Evolutionary conservation across 2,888 invertebrate genomes (phyloP).

Genomic region (Scelioninae gen. 2): DNA sequence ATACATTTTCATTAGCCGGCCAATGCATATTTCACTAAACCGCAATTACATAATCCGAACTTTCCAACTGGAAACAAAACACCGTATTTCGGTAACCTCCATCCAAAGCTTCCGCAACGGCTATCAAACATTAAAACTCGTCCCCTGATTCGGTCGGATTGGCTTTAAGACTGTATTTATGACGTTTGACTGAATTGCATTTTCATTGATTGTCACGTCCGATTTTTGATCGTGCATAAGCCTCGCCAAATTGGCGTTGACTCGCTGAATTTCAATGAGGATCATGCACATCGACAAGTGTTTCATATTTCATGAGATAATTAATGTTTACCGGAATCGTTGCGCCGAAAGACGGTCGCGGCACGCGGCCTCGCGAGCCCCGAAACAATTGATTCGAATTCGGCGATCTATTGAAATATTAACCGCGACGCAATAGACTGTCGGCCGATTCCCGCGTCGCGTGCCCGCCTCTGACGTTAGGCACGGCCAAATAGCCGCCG

Average conservation of each 20-base stretch:
- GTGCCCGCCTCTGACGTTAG: constrained; percentile 61
- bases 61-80: too few species aligned
- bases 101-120: too few species aligned
- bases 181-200: constrained; percentile 33
- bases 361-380: constrained; percentile 29
- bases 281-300: constrained; percentile 70
- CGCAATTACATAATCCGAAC: too few species aligned
- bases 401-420: constrained; percentile 64
- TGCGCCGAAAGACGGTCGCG: constrained; percentile 24
- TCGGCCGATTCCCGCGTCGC: constrained; percentile 66
- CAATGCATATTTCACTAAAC: too few species aligned
- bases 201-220: constrained; percentile 44
- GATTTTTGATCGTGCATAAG: constrained; percentile 43
- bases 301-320: constrained; percentile 74
- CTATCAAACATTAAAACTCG: too few species aligned
- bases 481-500: constrained; percentile 42
- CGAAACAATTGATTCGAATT: constrained; percentile 61
- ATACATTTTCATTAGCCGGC: too few species aligned
- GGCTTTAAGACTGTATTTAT: constrained; percentile 32
- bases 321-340: constrained; percentile 67
- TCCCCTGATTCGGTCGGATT: constrained; percentile 14
- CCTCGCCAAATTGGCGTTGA: constrained; percentile 52
- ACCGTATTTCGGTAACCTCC: too few species aligned
- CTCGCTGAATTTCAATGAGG: constrained; percentile 67
- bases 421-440: constrained; percentile 45